Conservation (phyloP, 2,888 invertebrate genomes). For the Clivina fossor region DNA sequence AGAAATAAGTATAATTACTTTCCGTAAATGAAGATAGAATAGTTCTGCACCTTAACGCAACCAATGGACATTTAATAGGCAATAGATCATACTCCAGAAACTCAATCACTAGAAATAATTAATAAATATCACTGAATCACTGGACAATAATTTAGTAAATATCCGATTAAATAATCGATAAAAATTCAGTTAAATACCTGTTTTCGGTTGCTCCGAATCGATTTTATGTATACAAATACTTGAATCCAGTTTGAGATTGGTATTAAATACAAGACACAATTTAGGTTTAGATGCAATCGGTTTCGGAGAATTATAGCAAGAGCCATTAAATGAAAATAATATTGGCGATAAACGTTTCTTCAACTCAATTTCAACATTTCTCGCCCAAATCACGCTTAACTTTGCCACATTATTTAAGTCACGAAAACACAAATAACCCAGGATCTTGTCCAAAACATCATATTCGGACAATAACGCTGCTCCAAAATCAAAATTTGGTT, state of each 20-base stretch:
- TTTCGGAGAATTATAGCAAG: conserved; percentile 11
- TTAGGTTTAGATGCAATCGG: conserved; percentile 15
- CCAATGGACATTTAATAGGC: conserved; percentile 44
- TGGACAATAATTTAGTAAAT: conserved; percentile 3
- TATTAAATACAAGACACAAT: conserved; percentile 12
- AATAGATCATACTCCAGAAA: conserved; percentile 45
- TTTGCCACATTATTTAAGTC: conserved; percentile 17
- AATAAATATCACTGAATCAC: neutral
- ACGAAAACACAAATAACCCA: conserved; percentile 14
- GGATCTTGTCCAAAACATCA: conserved; percentile 20
- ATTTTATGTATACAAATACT: conserved; percentile 1
- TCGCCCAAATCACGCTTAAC: conserved; percentile 13
- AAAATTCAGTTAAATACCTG: neutral
- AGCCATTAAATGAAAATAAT: conserved; percentile 10
- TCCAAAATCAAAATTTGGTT: conserved; percentile 23
- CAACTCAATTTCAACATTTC: neutral
- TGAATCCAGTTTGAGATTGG: conserved; percentile 1
- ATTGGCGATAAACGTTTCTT: conserved; percentile 16
- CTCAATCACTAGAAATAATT: conserved; percentile 43
- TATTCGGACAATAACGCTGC: conserved; percentile 16
- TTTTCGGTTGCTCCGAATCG: neutral
- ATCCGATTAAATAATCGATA: conserved; percentile 15
- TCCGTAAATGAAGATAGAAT: conserved; percentile 16
- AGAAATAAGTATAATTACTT: too few relatives aligned
- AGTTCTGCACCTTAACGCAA: conserved; percentile 42